Evolutionary conservation across 2,888 invertebrate genomes (phyloP), one percentile per base, ranked within the genome.

Genomic region (Sarcophaga subvicina): DNA sequence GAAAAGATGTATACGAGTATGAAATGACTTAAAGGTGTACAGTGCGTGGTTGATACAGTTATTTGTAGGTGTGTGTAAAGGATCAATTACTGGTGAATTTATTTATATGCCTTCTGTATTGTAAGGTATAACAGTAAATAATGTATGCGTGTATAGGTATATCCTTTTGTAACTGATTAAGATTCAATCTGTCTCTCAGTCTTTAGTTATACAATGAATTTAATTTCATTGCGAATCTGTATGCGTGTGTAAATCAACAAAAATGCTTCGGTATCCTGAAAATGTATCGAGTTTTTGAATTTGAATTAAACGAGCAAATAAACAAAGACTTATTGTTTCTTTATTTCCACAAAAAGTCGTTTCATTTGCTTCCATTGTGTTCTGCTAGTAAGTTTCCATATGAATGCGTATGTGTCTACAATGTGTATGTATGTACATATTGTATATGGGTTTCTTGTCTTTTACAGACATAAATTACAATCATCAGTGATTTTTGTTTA

Each of bases 101-200:
- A 37, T 37, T 37, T 37, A 37, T 37, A 37, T 37, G 37, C 37
- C 8, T 37, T 2, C 8, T 37, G 2, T 37, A 10, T 37, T 37
- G 10, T 37, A 8, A 2, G 0, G 8, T 8, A 8, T 10, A 37
- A 37, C 37, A 37, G 37, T 37, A 37, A 8, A 37, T 37, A 37
- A 10, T 37, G 8, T 60, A 60, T 45, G 54, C 4, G 8, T 37
- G 37, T 37, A 2, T 37, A 37, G 37, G 37, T 37, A 8, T 37
- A 10, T 10, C 37, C 2, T 37, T 8, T 37, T 37, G 37, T 37
- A 37, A 37, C 37, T 10, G 37, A 81, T 83, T 83, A 79, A 75
- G 63, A 83, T 83, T 83, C 79, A 79, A 70, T 70, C 73, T 75
- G 73, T 47, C 70, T 47, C 45, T 75, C 64, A 70, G 11, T 70